Percentiles rank a stretch among this genome's conserved stretches.
Evolutionary conservation across 2,888 invertebrate genomes (phyloP).

Genomic region (Drosophila fulvimacula): DNA sequence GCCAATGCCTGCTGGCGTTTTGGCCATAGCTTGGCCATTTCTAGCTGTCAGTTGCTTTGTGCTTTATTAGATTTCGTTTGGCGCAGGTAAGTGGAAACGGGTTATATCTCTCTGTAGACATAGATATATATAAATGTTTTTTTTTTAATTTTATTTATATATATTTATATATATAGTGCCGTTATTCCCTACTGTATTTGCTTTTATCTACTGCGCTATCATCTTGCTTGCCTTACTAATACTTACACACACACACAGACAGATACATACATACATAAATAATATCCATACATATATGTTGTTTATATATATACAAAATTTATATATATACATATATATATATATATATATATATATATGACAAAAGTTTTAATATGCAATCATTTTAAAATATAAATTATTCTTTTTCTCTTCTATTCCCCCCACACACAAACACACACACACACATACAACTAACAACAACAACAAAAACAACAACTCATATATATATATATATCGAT

Average conservation of each 20-base stretch:
- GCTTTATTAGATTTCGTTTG: slow-evolving; percentile 51
- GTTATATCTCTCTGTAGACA: not conserved
- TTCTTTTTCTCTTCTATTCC: slow-evolving; percentile 66
- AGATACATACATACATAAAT: slow-evolving; percentile 16
- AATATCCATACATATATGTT: slow-evolving; percentile 51
- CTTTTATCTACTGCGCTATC: slow-evolving; percentile 23
- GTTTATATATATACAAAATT: slow-evolving; percentile 15
- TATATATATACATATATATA: slow-evolving; percentile 38
- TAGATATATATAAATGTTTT: not conserved
- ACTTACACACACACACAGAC: slow-evolving; percentile 8
- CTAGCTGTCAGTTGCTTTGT: slow-evolving; percentile 37
- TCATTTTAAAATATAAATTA: slow-evolving; percentile 57
- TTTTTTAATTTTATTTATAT: not conserved
- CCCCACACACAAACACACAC: slow-evolving; percentile 32
- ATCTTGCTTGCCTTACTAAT: slow-evolving; percentile 24
- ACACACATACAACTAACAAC: slow-evolving; percentile 9
- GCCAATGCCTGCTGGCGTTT: slow-evolving; percentile 56
- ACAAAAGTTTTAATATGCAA: slow-evolving; percentile 43
- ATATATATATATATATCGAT: slow-evolving; percentile 9
- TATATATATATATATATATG: slow-evolving; percentile 39
- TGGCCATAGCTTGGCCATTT: not conserved
- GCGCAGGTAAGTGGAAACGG: slow-evolving; percentile 44
- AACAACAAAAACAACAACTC: slow-evolving; percentile 33
- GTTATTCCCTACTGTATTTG: slow-evolving; percentile 16
- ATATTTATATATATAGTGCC: not conserved